phyloP scores from a whole-genome alignment of 2,797 vertebrate species.

The Sebastes trivittatus region DNA sequence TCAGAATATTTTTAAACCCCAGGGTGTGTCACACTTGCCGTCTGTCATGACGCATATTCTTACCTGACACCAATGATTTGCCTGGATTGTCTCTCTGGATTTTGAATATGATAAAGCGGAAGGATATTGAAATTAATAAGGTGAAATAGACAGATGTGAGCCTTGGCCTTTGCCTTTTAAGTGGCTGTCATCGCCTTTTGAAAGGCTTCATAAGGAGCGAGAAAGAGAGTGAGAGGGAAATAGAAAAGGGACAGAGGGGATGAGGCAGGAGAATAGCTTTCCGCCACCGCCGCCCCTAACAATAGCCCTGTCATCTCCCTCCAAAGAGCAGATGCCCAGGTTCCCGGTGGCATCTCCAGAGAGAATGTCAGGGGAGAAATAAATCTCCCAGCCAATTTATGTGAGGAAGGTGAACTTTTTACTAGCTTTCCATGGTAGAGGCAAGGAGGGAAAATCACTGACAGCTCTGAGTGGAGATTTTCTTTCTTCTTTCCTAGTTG shows the following conservation, averaged over 20 bases:
- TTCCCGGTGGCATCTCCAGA: constrained; percentile 77
- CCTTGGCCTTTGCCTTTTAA: constrained; percentile 69
- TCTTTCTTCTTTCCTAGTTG: constrained; percentile 68
- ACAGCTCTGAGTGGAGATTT: constrained; percentile 75
- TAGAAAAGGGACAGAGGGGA: constrained; percentile 44
- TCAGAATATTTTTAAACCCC: constrained; percentile 39
- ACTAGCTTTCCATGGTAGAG: constrained; percentile 64
- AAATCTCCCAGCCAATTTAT: constrained; percentile 84
- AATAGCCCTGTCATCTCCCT: constrained; percentile 78
- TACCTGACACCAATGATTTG: constrained; percentile 46
- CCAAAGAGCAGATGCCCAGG: constrained; percentile 72
- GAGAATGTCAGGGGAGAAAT: constrained; percentile 80
- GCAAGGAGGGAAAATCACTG: constrained; percentile 68
- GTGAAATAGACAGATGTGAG: constrained; percentile 61
- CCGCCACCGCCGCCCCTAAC: constrained; percentile 63
- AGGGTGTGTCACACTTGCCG: constrained; percentile 38
- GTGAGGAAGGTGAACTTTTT: constrained; percentile 80
- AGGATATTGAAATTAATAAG: constrained; percentile 71
- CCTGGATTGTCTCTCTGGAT: constrained; percentile 44
- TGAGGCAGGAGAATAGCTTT: constrained; percentile 65
- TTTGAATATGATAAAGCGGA: constrained; percentile 57
- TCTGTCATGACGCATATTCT: constrained; percentile 54
- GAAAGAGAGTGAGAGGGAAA: constrained; percentile 25
- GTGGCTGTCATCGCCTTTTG: constrained; percentile 64
- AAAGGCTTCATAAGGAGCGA: constrained; percentile 55